Evolutionary conservation across 2,888 invertebrate species (phyloP).

Genomic region (Stratiomys singularior): DNA sequence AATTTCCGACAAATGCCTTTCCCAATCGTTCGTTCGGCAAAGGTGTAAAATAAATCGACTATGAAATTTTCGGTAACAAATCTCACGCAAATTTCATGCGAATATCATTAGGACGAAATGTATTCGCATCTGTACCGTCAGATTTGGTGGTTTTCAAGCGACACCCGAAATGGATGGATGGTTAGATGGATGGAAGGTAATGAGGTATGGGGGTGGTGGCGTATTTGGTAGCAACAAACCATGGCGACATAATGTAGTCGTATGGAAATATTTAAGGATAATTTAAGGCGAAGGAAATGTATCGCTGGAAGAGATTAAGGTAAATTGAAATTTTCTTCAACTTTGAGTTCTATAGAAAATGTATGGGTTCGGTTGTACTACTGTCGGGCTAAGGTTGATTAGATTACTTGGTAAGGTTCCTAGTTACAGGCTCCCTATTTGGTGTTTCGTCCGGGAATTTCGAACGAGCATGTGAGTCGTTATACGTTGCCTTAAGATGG

Average conservation of each 20-base stretch:
- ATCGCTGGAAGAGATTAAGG: neutral
- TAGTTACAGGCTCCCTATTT: too few species aligned
- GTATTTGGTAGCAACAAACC: neutral
- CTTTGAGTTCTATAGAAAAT: neutral
- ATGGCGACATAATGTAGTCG: neutral
- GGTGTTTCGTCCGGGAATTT: too few species aligned
- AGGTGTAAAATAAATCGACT: conserved; percentile 33
- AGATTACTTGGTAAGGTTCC: too few species aligned
- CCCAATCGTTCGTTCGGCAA: conserved; percentile 11
- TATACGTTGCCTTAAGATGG: too few species aligned
- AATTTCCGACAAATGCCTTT: conserved; percentile 17
- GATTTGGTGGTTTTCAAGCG: neutral
- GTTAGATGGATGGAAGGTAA: too few species aligned
- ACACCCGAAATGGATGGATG: neutral
- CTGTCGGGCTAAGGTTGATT: too few species aligned
- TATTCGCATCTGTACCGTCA: conserved; percentile 11
- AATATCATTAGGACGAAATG: conserved; percentile 28
- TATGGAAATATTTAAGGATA: conserved; percentile 11
- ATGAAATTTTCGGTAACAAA: conserved; percentile 32
- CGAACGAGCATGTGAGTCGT: too few species aligned
- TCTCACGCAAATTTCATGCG: conserved; percentile 32
- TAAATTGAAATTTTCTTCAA: neutral
- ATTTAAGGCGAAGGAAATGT: neutral
- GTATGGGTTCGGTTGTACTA: too few species aligned
- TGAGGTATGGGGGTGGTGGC: too few species aligned